These are phyloP conservation scores for Aythya baeri DNA, from an alignment of 2,113 vertebrate species.

Conservation along the genomic window DNA sequence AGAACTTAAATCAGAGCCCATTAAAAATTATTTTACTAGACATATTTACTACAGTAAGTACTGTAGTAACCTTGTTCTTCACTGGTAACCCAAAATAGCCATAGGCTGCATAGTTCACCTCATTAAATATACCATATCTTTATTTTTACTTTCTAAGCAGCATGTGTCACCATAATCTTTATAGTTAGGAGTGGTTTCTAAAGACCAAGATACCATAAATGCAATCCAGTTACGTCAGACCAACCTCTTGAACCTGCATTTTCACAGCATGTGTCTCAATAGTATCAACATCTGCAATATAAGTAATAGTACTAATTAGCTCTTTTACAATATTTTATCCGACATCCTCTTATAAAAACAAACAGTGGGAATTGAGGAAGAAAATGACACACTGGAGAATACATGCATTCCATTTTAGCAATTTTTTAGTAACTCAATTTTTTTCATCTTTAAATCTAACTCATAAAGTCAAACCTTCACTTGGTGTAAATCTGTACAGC, in stretches of 20 bases:
- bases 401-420: not conserved
- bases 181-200: not conserved
- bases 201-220: not conserved
- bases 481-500: not conserved
- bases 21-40: not conserved
- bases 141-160: not conserved
- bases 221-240: not conserved
- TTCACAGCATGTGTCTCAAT: not conserved
- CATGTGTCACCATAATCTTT: not conserved
- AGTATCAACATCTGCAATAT: not conserved
- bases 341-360: not conserved
- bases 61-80: not conserved
- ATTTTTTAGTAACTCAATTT: not conserved
- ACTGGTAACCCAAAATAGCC: not conserved
- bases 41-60: not conserved
- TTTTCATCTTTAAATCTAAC: not conserved
- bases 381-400: not conserved
- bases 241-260: not conserved
- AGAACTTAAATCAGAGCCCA: not conserved
- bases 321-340: not conserved
- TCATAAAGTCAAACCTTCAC: not conserved
- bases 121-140: not conserved
- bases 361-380: not conserved
- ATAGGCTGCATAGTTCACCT: not conserved
- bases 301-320: not conserved